Base-by-base conservation (phyloP, 2,888 invertebrate genomes). In the Macropis europaea region DNA sequence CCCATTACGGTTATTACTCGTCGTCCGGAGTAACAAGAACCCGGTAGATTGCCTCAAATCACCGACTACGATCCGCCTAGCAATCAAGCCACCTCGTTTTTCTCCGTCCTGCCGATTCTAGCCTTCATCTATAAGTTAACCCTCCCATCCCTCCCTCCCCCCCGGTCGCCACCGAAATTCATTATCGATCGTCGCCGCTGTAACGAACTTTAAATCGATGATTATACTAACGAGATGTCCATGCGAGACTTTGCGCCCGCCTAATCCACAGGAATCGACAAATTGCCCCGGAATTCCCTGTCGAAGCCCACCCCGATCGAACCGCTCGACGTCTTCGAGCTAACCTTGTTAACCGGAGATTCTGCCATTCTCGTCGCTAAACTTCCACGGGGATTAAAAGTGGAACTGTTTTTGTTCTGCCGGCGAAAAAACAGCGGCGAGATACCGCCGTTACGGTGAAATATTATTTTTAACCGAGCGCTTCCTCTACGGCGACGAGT, bases 1-100 rank as follows among this genome's bases (percentile, higher is more conserved):
- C 86, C 84, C 87, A 87, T 87, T 87, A 87, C 82, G 85, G 86
- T 87, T 87, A 87, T 87, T 87, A 87, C 86, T 86, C 86, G 85
- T 86, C 84, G 82, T 86, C 83, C 77, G 80, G 82, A 82, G 87
- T 87, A 87, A 86, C 87, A 87, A 87, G 87, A 87, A 87, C 84
- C 81, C 83, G 83, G 83, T 86, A 86, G 87, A 87, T 87, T 87
- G 87, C 86, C 85, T 83, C 86, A 83, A 87, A 87, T 87, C 86
- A 87, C 86, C 86, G 86, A 82, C 81, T 83, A 80, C 84, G 87
- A 87, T 87, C 87, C 87, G 86, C 86, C 85, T 87, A 86, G 85
- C 86, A 87, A 87, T 87, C 86, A 86, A 84, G 82, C 81, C 82
- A 77, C 78, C 79, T 70, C 79, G 69, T 77, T 81, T 79, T 83